These are phyloP conservation scores for Saccostrea cuccullata DNA, from an alignment of 1,140 invertebrate species.

Conservation along the genomic window DNA sequence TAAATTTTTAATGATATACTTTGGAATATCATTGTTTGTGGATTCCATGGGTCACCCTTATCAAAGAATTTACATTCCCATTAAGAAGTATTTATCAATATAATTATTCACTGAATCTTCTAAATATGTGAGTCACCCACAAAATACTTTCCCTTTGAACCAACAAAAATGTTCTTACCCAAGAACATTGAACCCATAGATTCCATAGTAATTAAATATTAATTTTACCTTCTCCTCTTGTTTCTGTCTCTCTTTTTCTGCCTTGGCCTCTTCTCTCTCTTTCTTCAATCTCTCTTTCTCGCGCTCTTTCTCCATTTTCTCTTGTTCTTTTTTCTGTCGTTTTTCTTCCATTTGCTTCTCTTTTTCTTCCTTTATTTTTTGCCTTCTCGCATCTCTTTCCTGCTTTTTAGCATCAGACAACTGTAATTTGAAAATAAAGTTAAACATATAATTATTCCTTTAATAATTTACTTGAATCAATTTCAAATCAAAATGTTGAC, in stretches of 20 bases:
- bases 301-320: constrained; percentile 31
- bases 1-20: too few relatives aligned
- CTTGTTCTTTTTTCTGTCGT: constrained; percentile 50
- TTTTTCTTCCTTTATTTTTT: constrained; percentile 57
- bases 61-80: too few relatives aligned
- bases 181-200: too few relatives aligned
- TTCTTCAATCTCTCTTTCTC: constrained; percentile 47
- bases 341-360: constrained; percentile 51
- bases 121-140: too few relatives aligned
- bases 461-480: neutral
- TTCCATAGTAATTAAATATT: too few relatives aligned
- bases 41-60: too few relatives aligned
- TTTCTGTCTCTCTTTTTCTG: constrained; percentile 49
- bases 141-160: too few relatives aligned
- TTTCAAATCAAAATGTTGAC: too few relatives aligned
- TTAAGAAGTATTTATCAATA: too few relatives aligned
- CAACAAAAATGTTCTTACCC: too few relatives aligned
- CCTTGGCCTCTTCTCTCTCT: constrained; percentile 50
- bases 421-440: constrained; percentile 20
- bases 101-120: too few relatives aligned
- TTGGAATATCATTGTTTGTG: too few relatives aligned
- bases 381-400: constrained; percentile 49
- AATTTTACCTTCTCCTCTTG: constrained; percentile 38
- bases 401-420: constrained; percentile 52
- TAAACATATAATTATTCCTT: neutral